Evolutionary conservation across 1,140 invertebrate genomes (phyloP), one percentile per base, ranked within the genome.

Genomic region (Brachionus calyciflorus): DNA sequence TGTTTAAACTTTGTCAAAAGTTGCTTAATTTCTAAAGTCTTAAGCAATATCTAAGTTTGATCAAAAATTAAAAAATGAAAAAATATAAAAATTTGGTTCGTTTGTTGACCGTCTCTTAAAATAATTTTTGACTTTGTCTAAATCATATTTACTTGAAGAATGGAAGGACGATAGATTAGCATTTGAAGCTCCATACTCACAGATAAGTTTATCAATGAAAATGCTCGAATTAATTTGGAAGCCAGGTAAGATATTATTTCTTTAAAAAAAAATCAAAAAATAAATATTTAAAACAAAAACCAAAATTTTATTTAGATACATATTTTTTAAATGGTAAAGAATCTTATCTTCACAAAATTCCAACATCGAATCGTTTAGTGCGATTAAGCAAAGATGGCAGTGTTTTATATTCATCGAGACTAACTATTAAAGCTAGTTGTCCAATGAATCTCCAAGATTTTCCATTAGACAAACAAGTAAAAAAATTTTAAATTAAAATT

Each of bases 391-490:
- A 79, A 57, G 80, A 83, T 65, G 83, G 82, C 3, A 79, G 78
- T 40, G 81, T 84, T 49, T 69, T 81, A 7, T 83, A 81, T 63
- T 82, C 81, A n/a, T 82, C 82, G 73, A 81, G 85, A 79, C 76
- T 87, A 78, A 86, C 85, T 6, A 83, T 86, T 3, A 96, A 95
- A 85, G 94, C 95, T 0, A 94, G 91, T 79, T 98, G 96, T 84
- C 93, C 93, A 5, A 98, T 98, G 96, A 91, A 96, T 81, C 86
- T 98, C 21, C 89, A 93, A 79, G 93, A 93, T 82, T 86, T 85
- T 77, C 85, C 85, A 1, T 82, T 86, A 80, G 85, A 86, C 77
- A 82, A 80, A 46, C 85, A 86, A 63, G 37, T 75, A 30, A 9
- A 30, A 12, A 7, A 7, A 0, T 51, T 51, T 3, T 10, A 48